Percentiles rank a stretch among this genome's conserved stretches.
Evolutionary conservation across 2,888 invertebrate species (phyloP).

Genomic region (Orchesella flavescens): DNA sequence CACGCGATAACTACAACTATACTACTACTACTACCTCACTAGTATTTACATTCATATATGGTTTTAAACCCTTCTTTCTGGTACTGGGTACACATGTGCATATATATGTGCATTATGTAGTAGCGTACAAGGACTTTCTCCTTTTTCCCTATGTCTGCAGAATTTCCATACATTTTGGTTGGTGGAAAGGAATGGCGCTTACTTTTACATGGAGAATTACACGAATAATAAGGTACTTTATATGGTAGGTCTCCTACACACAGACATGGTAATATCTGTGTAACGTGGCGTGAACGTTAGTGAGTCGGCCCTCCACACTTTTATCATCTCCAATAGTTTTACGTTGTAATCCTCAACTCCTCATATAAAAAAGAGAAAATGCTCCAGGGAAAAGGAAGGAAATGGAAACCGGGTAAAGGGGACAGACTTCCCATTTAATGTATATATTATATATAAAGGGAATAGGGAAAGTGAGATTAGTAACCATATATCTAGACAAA

Average conservation of each 20-base stretch:
- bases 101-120: background rate
- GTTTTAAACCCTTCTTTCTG: too few species aligned
- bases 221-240: slow-evolving; percentile 25
- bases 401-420: slow-evolving; percentile 60
- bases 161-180: background rate
- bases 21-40: slow-evolving; percentile 1
- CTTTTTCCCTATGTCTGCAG: slow-evolving; percentile 1
- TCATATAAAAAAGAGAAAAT: slow-evolving; percentile 22
- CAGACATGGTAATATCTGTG: slow-evolving; percentile 22
- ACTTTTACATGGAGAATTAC: background rate
- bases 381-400: slow-evolving; percentile 51
- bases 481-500: background rate
- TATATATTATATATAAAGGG: slow-evolving; percentile 4
- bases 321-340: background rate
- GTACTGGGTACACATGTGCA: too few species aligned
- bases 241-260: background rate
- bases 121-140: slow-evolving; percentile 2
- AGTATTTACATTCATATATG: too few species aligned
- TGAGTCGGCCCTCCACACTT: slow-evolving; percentile 13
- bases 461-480: background rate
- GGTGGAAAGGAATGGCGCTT: background rate
- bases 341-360: background rate
- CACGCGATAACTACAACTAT: slow-evolving; percentile 21
- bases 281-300: slow-evolving; percentile 48
- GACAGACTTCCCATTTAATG: slow-evolving; percentile 52